A percentile compares a stretch with the other conserved stretches of the same genome.
These are phyloP conservation scores for Sclerodermus sp. DNA, from an alignment of 2,888 invertebrate species.

Conservation along the genomic window DNA sequence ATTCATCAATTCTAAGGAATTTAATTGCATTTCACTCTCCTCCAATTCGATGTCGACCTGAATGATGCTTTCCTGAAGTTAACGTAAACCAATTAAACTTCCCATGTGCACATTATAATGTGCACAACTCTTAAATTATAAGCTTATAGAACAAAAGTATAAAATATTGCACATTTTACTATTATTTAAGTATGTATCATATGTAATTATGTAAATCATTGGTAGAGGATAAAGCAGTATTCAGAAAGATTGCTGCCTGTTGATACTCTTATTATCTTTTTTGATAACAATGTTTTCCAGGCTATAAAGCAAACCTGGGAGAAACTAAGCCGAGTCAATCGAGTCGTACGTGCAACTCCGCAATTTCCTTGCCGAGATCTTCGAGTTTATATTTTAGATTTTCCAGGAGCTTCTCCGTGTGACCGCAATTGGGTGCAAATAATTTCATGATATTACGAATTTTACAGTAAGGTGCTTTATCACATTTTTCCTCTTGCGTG, in stretches of 20 bases:
- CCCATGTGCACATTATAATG: no score
- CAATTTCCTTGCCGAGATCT: constrained; percentile 38
- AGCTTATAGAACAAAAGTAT: no score
- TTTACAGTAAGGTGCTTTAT: constrained; percentile 31
- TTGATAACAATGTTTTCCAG: not conserved
- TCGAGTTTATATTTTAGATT: constrained; percentile 30
- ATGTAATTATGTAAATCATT: no score
- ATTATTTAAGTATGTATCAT: not conserved
- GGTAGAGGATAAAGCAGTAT: no score
- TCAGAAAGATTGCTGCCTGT: no score
- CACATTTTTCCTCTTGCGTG: constrained; percentile 16
- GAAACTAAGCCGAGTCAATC: constrained; percentile 39
- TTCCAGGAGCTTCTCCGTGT: constrained; percentile 38
- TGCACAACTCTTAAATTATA: no score
- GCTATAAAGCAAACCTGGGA: constrained; percentile 16
- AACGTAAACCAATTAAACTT: no score
- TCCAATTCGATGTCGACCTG: constrained; percentile 44
- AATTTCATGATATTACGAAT: constrained; percentile 40
- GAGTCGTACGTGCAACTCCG: constrained; percentile 49
- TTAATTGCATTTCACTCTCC: constrained; percentile 44
- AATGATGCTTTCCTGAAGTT: constrained; percentile 47
- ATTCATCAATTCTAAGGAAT: constrained; percentile 39
- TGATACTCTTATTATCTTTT: not conserved
- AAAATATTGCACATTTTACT: no score
- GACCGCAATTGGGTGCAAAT: constrained; percentile 34